Base-by-base conservation (phyloP, 2,888 invertebrate genomes). In the Busseola fusca region DNA sequence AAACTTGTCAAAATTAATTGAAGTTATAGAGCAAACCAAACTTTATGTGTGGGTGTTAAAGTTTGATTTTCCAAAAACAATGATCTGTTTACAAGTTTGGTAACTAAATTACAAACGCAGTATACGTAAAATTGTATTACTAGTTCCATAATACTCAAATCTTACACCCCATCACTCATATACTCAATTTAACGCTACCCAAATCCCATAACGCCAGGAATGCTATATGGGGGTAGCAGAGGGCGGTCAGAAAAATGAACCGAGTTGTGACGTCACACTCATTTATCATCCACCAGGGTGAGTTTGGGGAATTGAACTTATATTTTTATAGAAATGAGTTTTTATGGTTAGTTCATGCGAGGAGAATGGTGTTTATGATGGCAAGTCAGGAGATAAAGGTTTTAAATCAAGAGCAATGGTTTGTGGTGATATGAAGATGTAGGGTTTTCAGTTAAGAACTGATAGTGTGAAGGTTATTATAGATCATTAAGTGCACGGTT, bases 271-370 rank as follows among this genome's bases (percentile, higher is more conserved):
- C 83, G 84, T 83, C 84, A 79, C 75, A 83, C 81, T 84, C 87
- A 88, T 88, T 88, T 86, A 88, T 88, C 88, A 88, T 86, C 64
- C 68, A 57, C 63, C 18, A 58, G 72, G 67, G 78, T 82, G 84
- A 84, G 84, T 83, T 77, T 70, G 81, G 84, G 85, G 86, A 87
- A 83, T 85, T 74, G 75, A 64, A 75, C 69, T 72, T 67, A 70
- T 74, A 77, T 84, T 80, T 77, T 80, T 80, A 75, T 80, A 60
- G 67, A 68, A 62, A 60, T 67, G 56, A 59, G 71, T 70, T 76
- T 65, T 79, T 64, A 66, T 74, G 56, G 56, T 40, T 18, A 50
- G 48, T 57, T 45, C 50, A 57, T 71, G n/a, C n/a, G 50, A 10
- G 9, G 3, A 52, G 2, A 14, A 40, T 64, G 21, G 40, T 50